A percentile compares a stretch with the other conserved stretches of the same genome.
Conservation (phyloP, 2,888 invertebrate genomes). For the Boloria euphrosyne region DNA sequence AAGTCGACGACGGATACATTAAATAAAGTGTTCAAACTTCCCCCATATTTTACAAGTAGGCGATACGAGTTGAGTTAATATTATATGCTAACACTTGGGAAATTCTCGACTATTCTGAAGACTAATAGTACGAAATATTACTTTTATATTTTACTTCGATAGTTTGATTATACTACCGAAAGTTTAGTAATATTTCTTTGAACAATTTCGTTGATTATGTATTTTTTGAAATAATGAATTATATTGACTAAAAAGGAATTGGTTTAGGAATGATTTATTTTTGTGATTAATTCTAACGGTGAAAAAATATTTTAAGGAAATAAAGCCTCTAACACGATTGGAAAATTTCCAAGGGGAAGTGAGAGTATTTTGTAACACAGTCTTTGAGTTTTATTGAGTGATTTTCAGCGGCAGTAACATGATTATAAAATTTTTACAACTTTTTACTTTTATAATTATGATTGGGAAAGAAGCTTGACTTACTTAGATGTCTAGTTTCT, state of each 20-base stretch:
- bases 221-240: too few relatives aligned
- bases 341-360: neutral
- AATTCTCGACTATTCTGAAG: conserved; percentile 16
- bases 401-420: conserved; percentile 2
- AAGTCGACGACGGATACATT: conserved; percentile 24
- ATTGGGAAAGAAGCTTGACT: conserved; percentile 26
- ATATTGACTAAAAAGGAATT: too few relatives aligned
- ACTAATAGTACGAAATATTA: conserved; percentile 10
- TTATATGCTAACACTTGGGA: conserved; percentile 20
- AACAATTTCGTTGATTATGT: too few relatives aligned
- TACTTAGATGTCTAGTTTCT: conserved; percentile 22
- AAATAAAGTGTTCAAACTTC: conserved; percentile 28
- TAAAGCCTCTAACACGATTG: neutral
- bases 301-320: neutral
- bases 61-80: conserved; percentile 19
- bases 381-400: conserved; percentile 1
- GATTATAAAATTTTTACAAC: conserved; percentile 10
- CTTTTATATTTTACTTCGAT: neutral
- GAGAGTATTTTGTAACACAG: conserved; percentile 8
- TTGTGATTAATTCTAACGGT: neutral
- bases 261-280: too few relatives aligned
- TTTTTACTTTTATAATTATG: conserved; percentile 28
- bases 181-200: too few relatives aligned
- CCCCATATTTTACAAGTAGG: conserved; percentile 25
- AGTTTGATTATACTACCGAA: neutral